Conservation (phyloP, 1,140 invertebrate species). For the Psix sp. region DNA sequence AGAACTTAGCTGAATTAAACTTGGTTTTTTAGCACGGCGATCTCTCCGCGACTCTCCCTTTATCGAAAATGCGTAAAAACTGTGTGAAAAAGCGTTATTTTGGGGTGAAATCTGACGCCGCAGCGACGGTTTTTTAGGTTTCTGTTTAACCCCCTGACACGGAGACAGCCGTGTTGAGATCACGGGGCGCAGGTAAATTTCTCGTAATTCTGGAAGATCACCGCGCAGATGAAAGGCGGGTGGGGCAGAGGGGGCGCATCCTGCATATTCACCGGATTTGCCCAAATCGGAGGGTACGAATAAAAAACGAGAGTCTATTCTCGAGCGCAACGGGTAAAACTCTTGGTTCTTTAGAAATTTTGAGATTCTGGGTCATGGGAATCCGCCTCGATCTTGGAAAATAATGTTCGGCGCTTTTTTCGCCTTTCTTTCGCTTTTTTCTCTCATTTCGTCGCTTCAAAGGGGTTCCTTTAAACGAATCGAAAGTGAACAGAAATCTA, state of each 20-base stretch:
- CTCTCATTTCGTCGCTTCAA: conserved; percentile 61
- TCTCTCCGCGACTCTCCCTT: conserved; percentile 57
- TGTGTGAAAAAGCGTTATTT: conserved; percentile 78
- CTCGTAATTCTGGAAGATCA: conserved; percentile 68
- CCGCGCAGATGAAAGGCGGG: conserved; percentile 45
- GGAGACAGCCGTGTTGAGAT: conserved; percentile 54
- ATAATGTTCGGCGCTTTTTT: conserved; percentile 68
- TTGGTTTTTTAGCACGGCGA: conserved; percentile 40
- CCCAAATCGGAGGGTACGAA: conserved; percentile 67
- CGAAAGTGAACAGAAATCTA: conserved; percentile 18
- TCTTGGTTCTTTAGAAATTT: conserved; percentile 70
- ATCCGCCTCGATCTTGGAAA: conserved; percentile 74
- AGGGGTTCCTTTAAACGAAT: conserved; percentile 57
- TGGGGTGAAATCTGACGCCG: conserved; percentile 74
- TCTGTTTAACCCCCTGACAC: conserved; percentile 62
- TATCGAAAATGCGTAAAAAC: conserved; percentile 68
- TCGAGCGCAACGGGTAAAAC: conserved; percentile 71
- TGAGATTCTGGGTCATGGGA: conserved; percentile 76
- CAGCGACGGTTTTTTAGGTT: conserved; percentile 55
- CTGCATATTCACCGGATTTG: conserved; percentile 75
- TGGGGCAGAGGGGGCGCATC: conserved; percentile 66
- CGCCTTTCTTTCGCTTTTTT: conserved; percentile 43
- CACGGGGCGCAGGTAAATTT: conserved; percentile 74
- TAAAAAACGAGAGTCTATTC: conserved; percentile 62
- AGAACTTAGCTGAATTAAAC: conserved; percentile 67